A percentile compares a stretch with the other conserved stretches of the same genome.
phyloP scores from a whole-genome alignment of 2,888 invertebrate species.

The Phytoseiulus persimilis region DNA sequence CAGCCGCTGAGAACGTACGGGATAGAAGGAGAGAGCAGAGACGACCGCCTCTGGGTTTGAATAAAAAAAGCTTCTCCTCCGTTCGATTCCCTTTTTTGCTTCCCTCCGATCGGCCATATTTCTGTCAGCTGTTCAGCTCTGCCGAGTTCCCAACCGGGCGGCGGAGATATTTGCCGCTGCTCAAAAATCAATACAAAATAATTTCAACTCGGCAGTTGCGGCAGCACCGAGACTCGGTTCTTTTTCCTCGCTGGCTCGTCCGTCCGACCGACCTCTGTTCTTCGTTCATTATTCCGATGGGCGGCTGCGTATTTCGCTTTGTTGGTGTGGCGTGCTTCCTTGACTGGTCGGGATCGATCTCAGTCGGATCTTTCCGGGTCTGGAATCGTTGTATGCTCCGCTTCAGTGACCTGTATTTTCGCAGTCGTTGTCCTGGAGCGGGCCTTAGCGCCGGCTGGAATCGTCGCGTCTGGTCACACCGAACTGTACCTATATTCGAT shows the following conservation, averaged over 20 bases:
- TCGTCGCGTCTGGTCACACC: too few relatives aligned
- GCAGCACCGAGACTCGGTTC: neutral
- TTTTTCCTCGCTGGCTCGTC: neutral
- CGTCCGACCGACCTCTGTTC: neutral
- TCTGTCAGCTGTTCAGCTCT: constrained; percentile 34
- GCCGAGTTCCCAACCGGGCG: neutral
- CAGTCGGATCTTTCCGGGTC: too few relatives aligned
- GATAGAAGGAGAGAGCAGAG: constrained; percentile 27
- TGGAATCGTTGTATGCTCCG: too few relatives aligned
- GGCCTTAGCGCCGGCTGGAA: too few relatives aligned
- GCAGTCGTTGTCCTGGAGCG: too few relatives aligned
- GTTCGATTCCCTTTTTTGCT: neutral
- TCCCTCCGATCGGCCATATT: constrained; percentile 11
- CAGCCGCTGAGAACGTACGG: neutral
- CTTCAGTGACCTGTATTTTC: too few relatives aligned
- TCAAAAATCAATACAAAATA: constrained; percentile 37
- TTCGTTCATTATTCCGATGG: neutral
- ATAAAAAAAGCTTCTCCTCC: constrained; percentile 13
- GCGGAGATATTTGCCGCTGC: neutral
- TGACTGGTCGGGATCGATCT: too few relatives aligned
- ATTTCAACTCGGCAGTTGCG: neutral
- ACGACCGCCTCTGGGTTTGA: neutral
- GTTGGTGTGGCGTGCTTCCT: too few relatives aligned
- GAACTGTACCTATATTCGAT: too few relatives aligned
- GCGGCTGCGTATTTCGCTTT: neutral